Evolutionary conservation across 2,888 invertebrate species (phyloP).

Genomic region (Argyra leucocephala): DNA sequence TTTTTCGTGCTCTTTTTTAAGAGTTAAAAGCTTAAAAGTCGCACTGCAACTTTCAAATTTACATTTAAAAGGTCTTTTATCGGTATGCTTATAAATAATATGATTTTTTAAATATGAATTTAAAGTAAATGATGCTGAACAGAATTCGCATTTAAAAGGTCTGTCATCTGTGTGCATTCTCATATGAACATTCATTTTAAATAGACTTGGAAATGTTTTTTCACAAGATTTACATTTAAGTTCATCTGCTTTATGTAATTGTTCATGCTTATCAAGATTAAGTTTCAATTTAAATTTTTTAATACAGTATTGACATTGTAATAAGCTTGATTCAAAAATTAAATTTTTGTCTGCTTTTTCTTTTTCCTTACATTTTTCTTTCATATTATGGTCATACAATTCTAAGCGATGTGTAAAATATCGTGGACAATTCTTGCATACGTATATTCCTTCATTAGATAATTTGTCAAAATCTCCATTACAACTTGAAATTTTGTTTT

Average conservation of each 20-base stretch:
- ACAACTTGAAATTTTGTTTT: background rate
- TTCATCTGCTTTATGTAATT: background rate
- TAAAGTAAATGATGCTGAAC: constrained; percentile 9
- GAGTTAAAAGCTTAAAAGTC: background rate
- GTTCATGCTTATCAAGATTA: background rate
- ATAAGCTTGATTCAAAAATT: background rate
- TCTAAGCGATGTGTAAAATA: background rate
- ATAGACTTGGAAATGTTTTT: constrained; percentile 7
- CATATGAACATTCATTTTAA: constrained; percentile 8
- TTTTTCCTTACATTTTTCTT: background rate
- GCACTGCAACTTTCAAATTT: background rate
- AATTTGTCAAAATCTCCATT: background rate
- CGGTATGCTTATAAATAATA: background rate
- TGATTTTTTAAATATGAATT: constrained; percentile 11
- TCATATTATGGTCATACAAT: background rate
- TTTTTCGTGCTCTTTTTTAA: background rate
- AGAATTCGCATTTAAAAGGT: constrained; percentile 13
- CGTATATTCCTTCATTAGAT: background rate
- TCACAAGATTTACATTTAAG: constrained; percentile 5
- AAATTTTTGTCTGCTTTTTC: background rate
- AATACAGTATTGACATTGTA: background rate
- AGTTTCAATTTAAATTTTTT: background rate
- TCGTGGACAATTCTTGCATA: background rate
- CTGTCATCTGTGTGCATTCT: constrained; percentile 14
- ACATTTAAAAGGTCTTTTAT: background rate